phyloP scores from a whole-genome alignment of 1,140 invertebrate species.

The Bombus superbus region DNA sequence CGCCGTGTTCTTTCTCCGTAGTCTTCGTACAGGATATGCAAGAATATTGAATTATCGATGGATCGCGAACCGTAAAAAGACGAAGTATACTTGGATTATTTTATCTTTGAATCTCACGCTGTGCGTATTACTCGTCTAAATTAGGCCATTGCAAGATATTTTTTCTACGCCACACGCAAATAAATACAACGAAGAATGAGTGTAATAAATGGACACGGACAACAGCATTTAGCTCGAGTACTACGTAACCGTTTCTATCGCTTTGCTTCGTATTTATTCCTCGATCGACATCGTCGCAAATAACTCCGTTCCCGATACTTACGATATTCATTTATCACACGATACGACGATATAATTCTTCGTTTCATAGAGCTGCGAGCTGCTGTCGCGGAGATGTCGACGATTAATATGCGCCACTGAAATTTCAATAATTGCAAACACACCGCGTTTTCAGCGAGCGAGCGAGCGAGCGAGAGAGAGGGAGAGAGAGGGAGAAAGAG shows the following conservation, averaged over 20 bases:
- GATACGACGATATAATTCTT: not conserved
- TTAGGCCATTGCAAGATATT: too few relatives aligned
- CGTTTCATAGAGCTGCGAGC: not conserved
- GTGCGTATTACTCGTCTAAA: too few relatives aligned
- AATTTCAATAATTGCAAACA: conserved; percentile 8
- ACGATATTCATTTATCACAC: not conserved
- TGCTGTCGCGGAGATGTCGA: not conserved
- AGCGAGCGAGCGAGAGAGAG: too few relatives aligned
- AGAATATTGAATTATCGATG: too few relatives aligned
- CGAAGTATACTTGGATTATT: too few relatives aligned
- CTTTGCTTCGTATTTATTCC: not conserved
- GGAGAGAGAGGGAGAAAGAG: not conserved
- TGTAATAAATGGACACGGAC: not conserved
- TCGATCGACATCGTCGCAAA: not conserved
- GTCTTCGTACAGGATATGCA: too few relatives aligned
- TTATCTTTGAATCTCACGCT: too few relatives aligned
- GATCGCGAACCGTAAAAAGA: too few relatives aligned
- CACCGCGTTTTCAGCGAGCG: not conserved
- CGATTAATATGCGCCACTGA: not conserved
- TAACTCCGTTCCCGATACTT: not conserved
- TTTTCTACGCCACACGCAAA: too few relatives aligned
- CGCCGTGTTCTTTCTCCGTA: too few relatives aligned
- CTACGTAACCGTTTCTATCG: too few relatives aligned
- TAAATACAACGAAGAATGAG: not conserved
- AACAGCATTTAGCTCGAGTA: too few relatives aligned